Evolutionary conservation across 2,113 vertebrate species (phyloP).

Genomic region (Chinchilla lanigera): DNA sequence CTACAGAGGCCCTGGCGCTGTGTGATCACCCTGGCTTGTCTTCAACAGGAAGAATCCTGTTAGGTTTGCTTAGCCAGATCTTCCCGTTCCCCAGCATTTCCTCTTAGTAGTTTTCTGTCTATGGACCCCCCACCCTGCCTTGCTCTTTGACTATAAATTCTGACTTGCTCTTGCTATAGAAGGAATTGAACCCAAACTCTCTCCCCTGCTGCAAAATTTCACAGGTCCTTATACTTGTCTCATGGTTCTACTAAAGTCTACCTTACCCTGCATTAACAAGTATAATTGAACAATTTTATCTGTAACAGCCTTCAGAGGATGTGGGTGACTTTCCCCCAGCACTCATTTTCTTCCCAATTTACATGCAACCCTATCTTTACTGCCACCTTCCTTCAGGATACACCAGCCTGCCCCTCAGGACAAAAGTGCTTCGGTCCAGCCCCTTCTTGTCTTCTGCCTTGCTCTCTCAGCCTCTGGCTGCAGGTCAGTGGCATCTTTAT

Average conservation of each 20-base stretch:
- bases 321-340: not conserved
- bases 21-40: not conserved
- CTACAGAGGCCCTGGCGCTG: not conserved
- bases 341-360: not conserved
- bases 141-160: not conserved
- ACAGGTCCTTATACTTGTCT: too few relatives aligned
- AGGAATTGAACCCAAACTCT: not conserved
- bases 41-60: not conserved
- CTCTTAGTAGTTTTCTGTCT: not conserved
- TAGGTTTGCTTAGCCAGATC: not conserved
- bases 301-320: not conserved
- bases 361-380: not conserved
- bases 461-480: not conserved
- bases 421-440: not conserved
- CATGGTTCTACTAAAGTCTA: not conserved
- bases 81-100: not conserved
- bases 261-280: not conserved
- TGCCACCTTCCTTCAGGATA: not conserved
- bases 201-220: not conserved
- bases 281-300: not conserved
- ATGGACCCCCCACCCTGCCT: not conserved
- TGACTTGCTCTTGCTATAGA: not conserved
- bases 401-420: not conserved
- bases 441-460: not conserved
- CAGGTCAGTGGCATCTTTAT: not conserved